Evolutionary conservation across 2,113 vertebrate genomes (phyloP), one percentile per base, ranked within the genome.

Genomic region (Bubo blakistoni): DNA sequence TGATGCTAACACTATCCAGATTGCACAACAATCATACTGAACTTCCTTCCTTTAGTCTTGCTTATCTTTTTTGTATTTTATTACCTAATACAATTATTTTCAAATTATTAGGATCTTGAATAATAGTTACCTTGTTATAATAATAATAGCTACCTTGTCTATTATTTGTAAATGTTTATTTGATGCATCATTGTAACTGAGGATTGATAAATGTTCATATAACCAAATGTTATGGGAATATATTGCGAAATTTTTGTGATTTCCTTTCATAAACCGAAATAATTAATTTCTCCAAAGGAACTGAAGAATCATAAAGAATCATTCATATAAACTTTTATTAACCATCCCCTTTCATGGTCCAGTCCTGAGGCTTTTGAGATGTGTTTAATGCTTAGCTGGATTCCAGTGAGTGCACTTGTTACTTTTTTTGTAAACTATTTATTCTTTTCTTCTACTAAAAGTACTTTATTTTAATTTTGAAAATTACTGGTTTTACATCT

Each of bases 1-100:
- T 88, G 88, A 49, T 96, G 30, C 47, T 92, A 77, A 97, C 77
- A 42, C 24, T 95, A 3, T 88, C 93, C 96, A 94, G 93, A 88
- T 72, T 4, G 5, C 44, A 54, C 15, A 92, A 10, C 29, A 46
- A 17, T 84, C n/a, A 32, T 51, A 26, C 13, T 51, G 46, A 90
- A 62, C 27, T 88, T 57, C 6, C 54, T 92, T 81, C 34, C 19
- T 76, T 72, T 90, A 63, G 11, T 69, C 29, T 7, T 55, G 34
- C 8, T 72, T 94, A 34, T 70, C 9, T 21, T 42, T 72, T 73
- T 40, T 65, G 3, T 51, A 20, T 92, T 94, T 90, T 84, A 80
- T 81, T 91, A 57, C 30, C 11, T 34, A 52, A 19, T 61, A 55
- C 24, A 55, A 47, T 88, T 36, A 27, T 65, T 82, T 90, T 76